Percentiles rank a stretch among this genome's conserved stretches.
Evolutionary conservation across 2,113 vertebrate species (phyloP).

Genomic region (Vulpes vulpes): DNA sequence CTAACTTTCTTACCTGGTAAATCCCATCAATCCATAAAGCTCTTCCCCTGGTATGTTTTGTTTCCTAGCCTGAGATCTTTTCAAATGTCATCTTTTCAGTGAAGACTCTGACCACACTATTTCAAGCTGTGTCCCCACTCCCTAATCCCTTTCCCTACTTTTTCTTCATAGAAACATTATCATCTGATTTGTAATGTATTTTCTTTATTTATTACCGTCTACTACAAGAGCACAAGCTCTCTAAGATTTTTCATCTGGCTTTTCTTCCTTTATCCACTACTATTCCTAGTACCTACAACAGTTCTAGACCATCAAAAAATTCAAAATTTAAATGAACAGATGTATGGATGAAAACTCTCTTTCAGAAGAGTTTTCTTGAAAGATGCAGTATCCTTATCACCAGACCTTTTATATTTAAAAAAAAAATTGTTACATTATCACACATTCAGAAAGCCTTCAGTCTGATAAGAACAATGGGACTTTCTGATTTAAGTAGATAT

Average conservation of each 20-base stretch:
- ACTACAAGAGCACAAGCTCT: not conserved
- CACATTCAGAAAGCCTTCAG: constrained; percentile 5
- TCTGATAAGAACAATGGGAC: not conserved
- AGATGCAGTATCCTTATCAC: not conserved
- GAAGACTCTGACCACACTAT: not conserved
- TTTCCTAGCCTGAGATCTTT: not conserved
- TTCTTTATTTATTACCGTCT: not conserved
- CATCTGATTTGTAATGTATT: not conserved
- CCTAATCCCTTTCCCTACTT: not conserved
- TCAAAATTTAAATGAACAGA: not conserved
- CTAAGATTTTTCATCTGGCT: not conserved
- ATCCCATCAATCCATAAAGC: not conserved
- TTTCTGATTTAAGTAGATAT: not conserved
- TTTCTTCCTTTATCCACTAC: not conserved
- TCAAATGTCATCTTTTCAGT: not conserved
- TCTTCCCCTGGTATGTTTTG: not conserved
- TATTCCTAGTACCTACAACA: not conserved
- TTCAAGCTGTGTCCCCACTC: not conserved
- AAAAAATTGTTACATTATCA: not conserved
- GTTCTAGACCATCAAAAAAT: not conserved
- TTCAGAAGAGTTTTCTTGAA: constrained; percentile 18
- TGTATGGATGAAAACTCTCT: not conserved
- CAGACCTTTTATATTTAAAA: not conserved
- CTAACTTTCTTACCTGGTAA: not conserved
- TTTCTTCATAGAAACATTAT: not conserved